These are phyloP conservation scores for Tetragonisca angustula DNA, from an alignment of 2,888 invertebrate genomes.

Conservation along the genomic window DNA sequence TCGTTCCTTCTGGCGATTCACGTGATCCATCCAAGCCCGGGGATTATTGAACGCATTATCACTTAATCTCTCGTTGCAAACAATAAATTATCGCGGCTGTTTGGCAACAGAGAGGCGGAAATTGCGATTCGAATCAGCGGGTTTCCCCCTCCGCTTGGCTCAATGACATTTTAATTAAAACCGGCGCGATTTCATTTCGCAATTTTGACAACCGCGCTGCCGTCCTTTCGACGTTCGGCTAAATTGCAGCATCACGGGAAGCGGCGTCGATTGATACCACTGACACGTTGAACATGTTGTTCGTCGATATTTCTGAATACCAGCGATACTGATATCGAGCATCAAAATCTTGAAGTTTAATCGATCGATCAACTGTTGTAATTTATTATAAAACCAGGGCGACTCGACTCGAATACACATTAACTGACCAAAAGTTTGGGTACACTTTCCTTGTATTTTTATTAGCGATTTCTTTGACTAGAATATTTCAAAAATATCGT, in stretches of 20 bases:
- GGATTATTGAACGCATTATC: constrained; percentile 49
- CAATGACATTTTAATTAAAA: constrained; percentile 23
- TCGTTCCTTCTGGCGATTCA: constrained; percentile 66
- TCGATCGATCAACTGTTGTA: background rate
- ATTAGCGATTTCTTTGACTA: too few relatives aligned
- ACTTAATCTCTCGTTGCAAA: constrained; percentile 54
- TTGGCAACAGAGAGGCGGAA: constrained; percentile 14
- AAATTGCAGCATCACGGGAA: background rate
- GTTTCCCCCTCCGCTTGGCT: background rate
- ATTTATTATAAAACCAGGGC: background rate
- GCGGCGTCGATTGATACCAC: background rate
- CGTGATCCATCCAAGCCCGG: constrained; percentile 36
- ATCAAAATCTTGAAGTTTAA: background rate
- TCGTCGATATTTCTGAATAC: background rate
- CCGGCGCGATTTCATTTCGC: background rate
- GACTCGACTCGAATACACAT: too few relatives aligned
- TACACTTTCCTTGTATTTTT: too few relatives aligned
- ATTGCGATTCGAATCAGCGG: constrained; percentile 19
- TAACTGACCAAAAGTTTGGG: too few relatives aligned
- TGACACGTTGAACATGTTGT: background rate
- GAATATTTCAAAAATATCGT: too few relatives aligned
- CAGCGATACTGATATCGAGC: too few relatives aligned
- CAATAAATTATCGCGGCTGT: constrained; percentile 56
- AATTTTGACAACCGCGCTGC: background rate
- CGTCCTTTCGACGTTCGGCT: background rate